These are phyloP conservation scores for Mastigias papua DNA, from an alignment of 30 jellyfish, hydroid and myxozoan genomes.

Conservation along the genomic window DNA sequence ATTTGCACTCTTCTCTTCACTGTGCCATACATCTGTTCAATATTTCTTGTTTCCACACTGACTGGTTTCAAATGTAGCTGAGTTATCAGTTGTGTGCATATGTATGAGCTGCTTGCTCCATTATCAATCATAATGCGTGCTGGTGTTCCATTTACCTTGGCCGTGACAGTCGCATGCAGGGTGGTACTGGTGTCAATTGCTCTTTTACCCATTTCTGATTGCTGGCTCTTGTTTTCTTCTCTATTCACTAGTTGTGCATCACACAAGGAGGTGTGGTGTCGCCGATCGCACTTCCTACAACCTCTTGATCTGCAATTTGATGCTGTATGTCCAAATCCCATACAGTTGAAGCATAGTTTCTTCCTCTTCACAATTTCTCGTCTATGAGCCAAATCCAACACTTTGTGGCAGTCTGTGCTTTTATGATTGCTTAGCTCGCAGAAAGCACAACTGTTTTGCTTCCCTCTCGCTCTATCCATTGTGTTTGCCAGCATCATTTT, in stretches of 20 bases:
- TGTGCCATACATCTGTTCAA: constrained; percentile 77
- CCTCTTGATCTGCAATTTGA: constrained; percentile 56
- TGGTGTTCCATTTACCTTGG: constrained; percentile 42
- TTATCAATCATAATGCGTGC: constrained; percentile 59
- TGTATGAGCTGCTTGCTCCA: constrained; percentile 64
- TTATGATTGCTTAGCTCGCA: background rate
- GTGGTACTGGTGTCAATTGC: constrained; percentile 17
- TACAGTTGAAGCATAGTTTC: constrained; percentile 77
- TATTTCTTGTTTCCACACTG: constrained; percentile 27
- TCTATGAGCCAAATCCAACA: constrained; percentile 6
- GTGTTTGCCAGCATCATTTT: constrained; percentile 41
- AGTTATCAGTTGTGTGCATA: constrained; percentile 53
- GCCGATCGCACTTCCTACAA: background rate
- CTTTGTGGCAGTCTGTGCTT: constrained; percentile 1
- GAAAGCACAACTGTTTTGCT: constrained; percentile 1
- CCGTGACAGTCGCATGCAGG: constrained; percentile 49
- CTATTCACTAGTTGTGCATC: background rate
- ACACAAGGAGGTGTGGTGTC: background rate
- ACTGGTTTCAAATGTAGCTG: constrained; percentile 50
- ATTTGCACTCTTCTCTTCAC: constrained; percentile 41
- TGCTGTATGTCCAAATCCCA: constrained; percentile 64
- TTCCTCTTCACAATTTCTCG: constrained; percentile 22
- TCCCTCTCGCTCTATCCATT: constrained; percentile 4
- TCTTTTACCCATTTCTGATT: constrained; percentile 30
- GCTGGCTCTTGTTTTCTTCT: constrained; percentile 10